These are phyloP conservation scores for Muscicapa comitata DNA, from an alignment of 2,797 vertebrate species.

Conservation along the genomic window DNA sequence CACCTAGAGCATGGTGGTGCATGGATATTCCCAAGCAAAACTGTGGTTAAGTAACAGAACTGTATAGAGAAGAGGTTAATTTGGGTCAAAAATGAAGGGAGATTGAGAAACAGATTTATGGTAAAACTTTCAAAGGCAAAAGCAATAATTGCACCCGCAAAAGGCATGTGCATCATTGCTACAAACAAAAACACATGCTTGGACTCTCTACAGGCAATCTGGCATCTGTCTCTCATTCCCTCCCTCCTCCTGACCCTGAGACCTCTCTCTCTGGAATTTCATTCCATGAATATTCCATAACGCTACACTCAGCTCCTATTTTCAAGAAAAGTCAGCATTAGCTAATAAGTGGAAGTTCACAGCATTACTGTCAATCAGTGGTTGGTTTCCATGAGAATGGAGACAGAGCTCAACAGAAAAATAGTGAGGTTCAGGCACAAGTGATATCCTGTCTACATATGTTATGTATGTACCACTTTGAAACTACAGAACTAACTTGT, in stretches of 20 bases:
- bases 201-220: conserved; percentile 66
- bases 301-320: background rate
- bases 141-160: conserved; percentile 59
- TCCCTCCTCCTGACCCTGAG: conserved; percentile 58
- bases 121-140: conserved; percentile 66
- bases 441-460: conserved; percentile 6
- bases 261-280: conserved; percentile 62
- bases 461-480: background rate
- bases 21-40: background rate
- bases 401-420: conserved; percentile 48
- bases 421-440: conserved; percentile 12
- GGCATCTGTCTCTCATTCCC: conserved; percentile 59
- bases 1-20: background rate
- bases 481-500: conserved; percentile 25
- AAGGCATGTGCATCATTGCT: conserved; percentile 64
- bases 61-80: conserved; percentile 36
- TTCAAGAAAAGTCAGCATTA: conserved; percentile 56
- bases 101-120: conserved; percentile 63
- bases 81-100: conserved; percentile 60
- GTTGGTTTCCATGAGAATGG: conserved; percentile 60
- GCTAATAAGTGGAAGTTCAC: conserved; percentile 56
- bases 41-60: background rate
- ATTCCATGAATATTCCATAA: conserved; percentile 64
- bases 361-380: conserved; percentile 60
- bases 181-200: conserved; percentile 69